Evolutionary conservation across 2,888 invertebrate species (phyloP).

Genomic region (Lithosia quadra): DNA sequence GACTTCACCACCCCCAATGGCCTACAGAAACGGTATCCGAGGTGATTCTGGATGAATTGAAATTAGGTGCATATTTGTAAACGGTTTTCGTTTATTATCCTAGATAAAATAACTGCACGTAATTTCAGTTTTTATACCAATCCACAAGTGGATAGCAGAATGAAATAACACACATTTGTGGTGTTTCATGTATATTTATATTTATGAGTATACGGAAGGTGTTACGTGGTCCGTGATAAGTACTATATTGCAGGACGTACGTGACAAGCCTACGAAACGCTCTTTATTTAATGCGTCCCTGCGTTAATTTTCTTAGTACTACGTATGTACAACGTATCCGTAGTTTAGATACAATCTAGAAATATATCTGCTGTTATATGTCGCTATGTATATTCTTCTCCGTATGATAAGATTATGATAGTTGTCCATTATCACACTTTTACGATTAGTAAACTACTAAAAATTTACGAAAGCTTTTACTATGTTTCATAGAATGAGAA

Average conservation of each 20-base stretch:
- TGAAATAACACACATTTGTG: background rate
- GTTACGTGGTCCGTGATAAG: constrained; percentile 23
- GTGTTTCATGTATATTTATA: constrained; percentile 5
- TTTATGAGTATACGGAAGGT: constrained; percentile 13
- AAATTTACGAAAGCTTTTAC: too few relatives aligned
- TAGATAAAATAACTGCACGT: background rate
- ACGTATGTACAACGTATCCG: too few relatives aligned
- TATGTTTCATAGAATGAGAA: too few relatives aligned
- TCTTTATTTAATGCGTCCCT: constrained; percentile 5
- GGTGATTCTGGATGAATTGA: too few relatives aligned
- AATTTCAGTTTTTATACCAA: background rate
- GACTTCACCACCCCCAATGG: too few relatives aligned
- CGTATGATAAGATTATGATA: too few relatives aligned
- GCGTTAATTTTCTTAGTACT: constrained; percentile 12
- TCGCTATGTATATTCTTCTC: background rate
- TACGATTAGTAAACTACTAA: too few relatives aligned
- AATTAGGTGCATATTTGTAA: background rate
- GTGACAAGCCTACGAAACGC: constrained; percentile 21
- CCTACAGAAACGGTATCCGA: too few relatives aligned
- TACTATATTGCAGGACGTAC: constrained; percentile 23
- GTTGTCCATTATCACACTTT: too few relatives aligned
- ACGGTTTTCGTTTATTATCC: background rate
- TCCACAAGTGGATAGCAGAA: background rate
- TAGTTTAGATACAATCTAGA: background rate
- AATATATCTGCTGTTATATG: background rate